Evolutionary conservation across 2,888 invertebrate genomes (phyloP), one percentile per base, ranked within the genome.

Genomic region (Leucozona laternaria): DNA sequence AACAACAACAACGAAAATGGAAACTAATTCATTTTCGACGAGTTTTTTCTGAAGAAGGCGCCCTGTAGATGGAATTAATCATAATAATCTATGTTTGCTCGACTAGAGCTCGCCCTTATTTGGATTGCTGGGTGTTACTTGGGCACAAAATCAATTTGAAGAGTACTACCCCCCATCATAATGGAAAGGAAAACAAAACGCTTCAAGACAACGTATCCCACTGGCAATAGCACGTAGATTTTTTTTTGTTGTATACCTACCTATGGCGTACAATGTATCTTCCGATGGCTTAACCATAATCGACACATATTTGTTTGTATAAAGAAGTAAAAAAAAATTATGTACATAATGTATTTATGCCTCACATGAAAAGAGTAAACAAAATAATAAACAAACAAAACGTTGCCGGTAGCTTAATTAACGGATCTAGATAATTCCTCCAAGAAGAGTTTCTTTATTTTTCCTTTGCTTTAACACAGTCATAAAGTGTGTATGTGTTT

Each of bases 11-110:
- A 68, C 11, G 43, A 75, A 64, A 82, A 82, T 81, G 60, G 70
- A 82, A 86, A 71, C 50, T 81, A 86, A 86, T 82, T 86, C 78
- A 82, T 79, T 86, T 82, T 85, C 81, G 68, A 85, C 40, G 81
- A 85, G 85, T 45, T 66, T 45, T 60, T 70, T 66, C 17, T 57
- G 17, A 15, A 22, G 50, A 53, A 22, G 31, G 58, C 4, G 45
- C 58, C 20, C 31, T 40, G 70, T 68, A 50, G 55, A 58, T 8
- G 73, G 60, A 76, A 86, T 73, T 86, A 78, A 86, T 82, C 82
- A 78, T 86, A 40, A 71, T 81, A 78, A 66, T 82, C 68, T 55
- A 68, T 81, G 75, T 71, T 68, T 73, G 68, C 25, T 71, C 11
- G 37, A 80, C 45, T 71, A 22, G 11, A 73, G 73, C 20, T 62